These are phyloP conservation scores for Tromatobia lineatoria DNA, from an alignment of 2,888 invertebrate species.

Conservation along the genomic window DNA sequence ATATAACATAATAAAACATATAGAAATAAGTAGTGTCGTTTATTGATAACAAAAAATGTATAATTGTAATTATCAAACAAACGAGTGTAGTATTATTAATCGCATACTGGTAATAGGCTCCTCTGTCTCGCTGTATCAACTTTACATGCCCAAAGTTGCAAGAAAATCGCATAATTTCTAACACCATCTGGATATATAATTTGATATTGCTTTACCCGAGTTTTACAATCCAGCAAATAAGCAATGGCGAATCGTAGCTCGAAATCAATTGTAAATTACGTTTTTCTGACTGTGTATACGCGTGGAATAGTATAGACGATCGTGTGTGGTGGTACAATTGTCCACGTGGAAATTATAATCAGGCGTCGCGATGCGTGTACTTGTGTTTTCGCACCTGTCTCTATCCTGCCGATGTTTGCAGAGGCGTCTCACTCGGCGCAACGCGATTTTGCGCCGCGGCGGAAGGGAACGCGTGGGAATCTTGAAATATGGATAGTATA, in stretches of 20 bases:
- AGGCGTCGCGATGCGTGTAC: constrained; percentile 16
- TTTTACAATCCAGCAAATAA: background rate
- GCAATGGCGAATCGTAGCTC: background rate
- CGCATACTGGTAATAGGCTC: constrained; percentile 2
- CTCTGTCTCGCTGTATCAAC: background rate
- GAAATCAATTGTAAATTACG: background rate
- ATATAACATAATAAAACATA: constrained; percentile 32
- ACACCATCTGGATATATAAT: constrained; percentile 1
- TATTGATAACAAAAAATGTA: constrained; percentile 19
- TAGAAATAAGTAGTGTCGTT: constrained; percentile 43
- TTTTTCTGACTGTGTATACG: background rate
- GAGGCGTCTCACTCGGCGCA: constrained; percentile 19
- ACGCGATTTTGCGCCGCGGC: constrained; percentile 41
- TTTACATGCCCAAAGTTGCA: background rate
- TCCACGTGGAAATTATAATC: constrained; percentile 24
- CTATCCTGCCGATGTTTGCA: constrained; percentile 39
- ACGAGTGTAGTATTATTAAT: background rate
- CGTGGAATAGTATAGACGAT: background rate
- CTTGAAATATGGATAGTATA: constrained; percentile 51
- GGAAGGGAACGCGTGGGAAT: constrained; percentile 67
- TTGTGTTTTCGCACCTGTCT: constrained; percentile 54
- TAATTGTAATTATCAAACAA: background rate
- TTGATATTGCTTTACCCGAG: background rate
- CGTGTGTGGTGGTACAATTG: background rate
- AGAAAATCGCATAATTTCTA: background rate